Conservation (phyloP, 2,797 vertebrate species). For the Crax fasciolata region DNA sequence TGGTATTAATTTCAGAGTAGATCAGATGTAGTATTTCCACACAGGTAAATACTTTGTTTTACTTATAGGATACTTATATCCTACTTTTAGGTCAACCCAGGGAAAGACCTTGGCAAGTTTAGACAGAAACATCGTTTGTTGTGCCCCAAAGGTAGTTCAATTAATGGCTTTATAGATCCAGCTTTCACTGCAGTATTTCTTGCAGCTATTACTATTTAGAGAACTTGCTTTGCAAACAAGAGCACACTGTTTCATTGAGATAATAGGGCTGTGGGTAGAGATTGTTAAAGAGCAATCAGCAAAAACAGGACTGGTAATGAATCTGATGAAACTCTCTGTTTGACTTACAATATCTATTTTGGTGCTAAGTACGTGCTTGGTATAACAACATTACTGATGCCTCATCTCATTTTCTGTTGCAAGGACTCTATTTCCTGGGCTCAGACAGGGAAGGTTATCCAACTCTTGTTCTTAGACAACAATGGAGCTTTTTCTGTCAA, state of each 20-base stretch:
- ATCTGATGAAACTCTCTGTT: slow-evolving; percentile 73
- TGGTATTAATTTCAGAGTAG: not conserved
- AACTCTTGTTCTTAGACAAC: not conserved
- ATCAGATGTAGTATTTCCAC: not conserved
- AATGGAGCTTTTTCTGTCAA: not conserved
- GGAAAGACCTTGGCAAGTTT: slow-evolving; percentile 15
- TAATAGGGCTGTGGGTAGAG: slow-evolving; percentile 69
- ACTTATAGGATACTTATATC: not conserved
- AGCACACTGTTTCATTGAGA: slow-evolving; percentile 67
- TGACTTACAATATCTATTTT: slow-evolving; percentile 72
- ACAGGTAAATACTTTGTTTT: not conserved
- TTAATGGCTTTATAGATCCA: slow-evolving; percentile 55
- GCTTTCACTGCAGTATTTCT: slow-evolving; percentile 45
- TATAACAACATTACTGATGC: slow-evolving; percentile 45
- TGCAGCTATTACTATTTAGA: slow-evolving; percentile 54
- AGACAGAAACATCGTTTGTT: not conserved
- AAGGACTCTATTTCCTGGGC: slow-evolving; percentile 6
- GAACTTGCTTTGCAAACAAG: slow-evolving; percentile 73
- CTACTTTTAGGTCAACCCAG: not conserved
- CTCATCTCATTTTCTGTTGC: slow-evolving; percentile 47
- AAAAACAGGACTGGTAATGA: slow-evolving; percentile 73
- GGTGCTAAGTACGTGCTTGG: slow-evolving; percentile 53
- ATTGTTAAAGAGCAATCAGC: slow-evolving; percentile 74
- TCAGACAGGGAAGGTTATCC: not conserved
- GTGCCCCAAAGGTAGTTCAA: slow-evolving; percentile 43